These are phyloP conservation scores for Rhinichthys klamathensis DNA, from an alignment of 2,113 vertebrate genomes.

Conservation along the genomic window DNA sequence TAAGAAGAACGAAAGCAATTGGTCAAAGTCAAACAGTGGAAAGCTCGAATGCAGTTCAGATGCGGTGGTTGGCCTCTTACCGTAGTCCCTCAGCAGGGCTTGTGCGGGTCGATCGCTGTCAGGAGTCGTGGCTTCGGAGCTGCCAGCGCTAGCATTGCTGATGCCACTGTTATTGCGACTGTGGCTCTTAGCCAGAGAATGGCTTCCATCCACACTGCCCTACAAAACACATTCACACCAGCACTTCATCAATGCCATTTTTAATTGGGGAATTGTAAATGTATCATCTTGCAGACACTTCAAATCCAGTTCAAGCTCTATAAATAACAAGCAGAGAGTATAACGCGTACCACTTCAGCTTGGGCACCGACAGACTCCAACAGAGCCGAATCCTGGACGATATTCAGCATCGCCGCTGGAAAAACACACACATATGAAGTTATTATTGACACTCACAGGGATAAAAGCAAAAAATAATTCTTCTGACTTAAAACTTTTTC, in stretches of 20 bases:
- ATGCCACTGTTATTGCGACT: slow-evolving; percentile 88
- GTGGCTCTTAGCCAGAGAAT: slow-evolving; percentile 78
- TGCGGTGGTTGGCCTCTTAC: slow-evolving; percentile 66
- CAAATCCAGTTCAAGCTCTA: neutral
- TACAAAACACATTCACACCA: slow-evolving; percentile 35
- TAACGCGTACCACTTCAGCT: slow-evolving; percentile 79
- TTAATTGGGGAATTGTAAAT: neutral
- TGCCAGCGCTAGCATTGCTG: slow-evolving; percentile 85
- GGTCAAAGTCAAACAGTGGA: neutral
- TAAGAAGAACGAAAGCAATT: neutral
- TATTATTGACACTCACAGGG: neutral
- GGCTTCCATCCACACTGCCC: slow-evolving; percentile 59
- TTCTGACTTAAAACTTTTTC: too few species aligned
- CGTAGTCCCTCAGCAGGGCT: slow-evolving; percentile 86
- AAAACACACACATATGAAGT: neutral
- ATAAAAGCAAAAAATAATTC: too few species aligned
- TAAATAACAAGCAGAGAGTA: neutral
- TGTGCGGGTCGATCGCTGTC: slow-evolving; percentile 88
- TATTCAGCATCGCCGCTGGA: slow-evolving; percentile 90
- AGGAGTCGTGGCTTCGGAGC: slow-evolving; percentile 84
- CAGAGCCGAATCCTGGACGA: slow-evolving; percentile 89
- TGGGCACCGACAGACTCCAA: slow-evolving; percentile 84
- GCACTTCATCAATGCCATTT: neutral
- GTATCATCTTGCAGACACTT: neutral
- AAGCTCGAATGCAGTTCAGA: neutral